Evolutionary conservation across 2,113 vertebrate genomes (phyloP), one percentile per base, ranked within the genome.

Genomic region (Silurus glanis): DNA sequence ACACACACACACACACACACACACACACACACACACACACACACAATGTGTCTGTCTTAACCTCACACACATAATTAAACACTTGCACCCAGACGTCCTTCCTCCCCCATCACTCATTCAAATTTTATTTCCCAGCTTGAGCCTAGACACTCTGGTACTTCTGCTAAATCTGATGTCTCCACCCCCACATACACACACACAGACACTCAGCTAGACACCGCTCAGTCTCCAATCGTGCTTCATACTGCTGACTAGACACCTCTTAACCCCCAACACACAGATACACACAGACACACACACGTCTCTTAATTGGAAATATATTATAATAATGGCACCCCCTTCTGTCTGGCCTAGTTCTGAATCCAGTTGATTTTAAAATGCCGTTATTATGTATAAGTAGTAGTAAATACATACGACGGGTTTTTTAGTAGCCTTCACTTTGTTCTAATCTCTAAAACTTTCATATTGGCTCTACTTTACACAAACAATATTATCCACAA

Each of bases 101-200:
- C 79, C 55, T 47, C 83, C 67, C 69, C 55, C 51, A 85, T 56
- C 28, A 75, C 82, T 21, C 47, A 64, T 76, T 76, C 71, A 85
- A 78, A 85, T 71, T 45, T 49, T 59, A 17, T 67, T 71, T 66
- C 37, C 80, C 83, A 84, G 85, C 87, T 25, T 64, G 55, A 17
- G 82, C 80, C 55, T 59, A 87, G 79, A 83, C 83, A 80, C 82
- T 69, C 89, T 86, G 64, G 51, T 72, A 82, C 47, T 19, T 79
- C 64, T 71, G 59, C n/a, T 55, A 80, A 61, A 67, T 84, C 80
- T 56, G 69, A 13, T 21, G 16, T 16, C 74, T 6, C 83, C 47
- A 9, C 76, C n/a, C 75, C 58, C 9, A 82, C 53, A 82, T 21
- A 84, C 83, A n/a, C 47, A 53, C 80, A 72, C 19, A 67, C 56